phyloP scores from a whole-genome alignment of 2,797 vertebrate species.

The Stomatorhinus walkeri region DNA sequence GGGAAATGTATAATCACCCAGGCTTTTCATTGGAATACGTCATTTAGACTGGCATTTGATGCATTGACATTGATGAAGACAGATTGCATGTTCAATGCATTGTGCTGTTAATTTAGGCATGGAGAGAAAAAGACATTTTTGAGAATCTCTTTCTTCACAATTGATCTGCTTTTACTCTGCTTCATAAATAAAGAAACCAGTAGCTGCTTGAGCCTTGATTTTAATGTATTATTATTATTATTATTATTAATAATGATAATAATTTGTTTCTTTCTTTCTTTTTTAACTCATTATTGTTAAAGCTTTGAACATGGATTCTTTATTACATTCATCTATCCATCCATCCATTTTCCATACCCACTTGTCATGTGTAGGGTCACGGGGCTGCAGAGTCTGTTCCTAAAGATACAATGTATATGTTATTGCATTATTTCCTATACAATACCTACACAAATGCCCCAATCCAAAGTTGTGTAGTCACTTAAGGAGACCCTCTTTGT shows the following conservation, averaged over 20 bases:
- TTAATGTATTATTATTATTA: not conserved
- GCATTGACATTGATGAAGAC: constrained; percentile 13
- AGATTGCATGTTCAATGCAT: constrained; percentile 6
- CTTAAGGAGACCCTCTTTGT: not conserved
- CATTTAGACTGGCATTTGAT: constrained; percentile 4
- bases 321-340: not conserved
- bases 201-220: not conserved
- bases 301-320: not conserved
- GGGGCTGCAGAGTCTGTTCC: not conserved
- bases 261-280: not conserved
- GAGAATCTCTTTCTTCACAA: not conserved
- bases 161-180: not conserved
- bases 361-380: not conserved
- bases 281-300: not conserved
- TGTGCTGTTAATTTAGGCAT: not conserved
- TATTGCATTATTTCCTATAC: not conserved
- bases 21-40: constrained; percentile 6
- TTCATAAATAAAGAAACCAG: not conserved
- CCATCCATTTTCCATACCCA: not conserved
- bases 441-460: not conserved
- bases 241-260: not conserved
- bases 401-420: not conserved
- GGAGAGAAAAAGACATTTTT: not conserved
- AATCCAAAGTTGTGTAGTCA: not conserved
- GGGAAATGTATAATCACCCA: not conserved